Evolutionary conservation across 2,797 vertebrate species (phyloP).

Genomic region (Muscicapa comitata): DNA sequence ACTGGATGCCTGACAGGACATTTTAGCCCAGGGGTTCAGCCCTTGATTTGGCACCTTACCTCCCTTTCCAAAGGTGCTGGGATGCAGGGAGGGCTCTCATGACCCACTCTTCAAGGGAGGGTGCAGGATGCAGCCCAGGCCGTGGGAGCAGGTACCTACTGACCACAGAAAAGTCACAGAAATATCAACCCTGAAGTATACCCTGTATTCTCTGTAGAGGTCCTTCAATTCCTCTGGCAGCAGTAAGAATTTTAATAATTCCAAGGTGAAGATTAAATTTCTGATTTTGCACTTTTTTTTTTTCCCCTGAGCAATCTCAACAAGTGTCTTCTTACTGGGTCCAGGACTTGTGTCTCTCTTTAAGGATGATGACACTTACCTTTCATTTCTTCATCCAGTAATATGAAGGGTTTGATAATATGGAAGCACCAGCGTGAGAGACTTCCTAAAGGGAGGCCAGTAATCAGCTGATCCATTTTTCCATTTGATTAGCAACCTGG

Average conservation of each 20-base stretch:
- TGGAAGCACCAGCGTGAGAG: background rate
- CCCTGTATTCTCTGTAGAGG: background rate
- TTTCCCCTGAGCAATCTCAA: background rate
- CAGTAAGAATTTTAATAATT: background rate
- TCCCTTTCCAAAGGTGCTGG: background rate
- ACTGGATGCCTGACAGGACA: background rate
- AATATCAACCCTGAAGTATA: background rate
- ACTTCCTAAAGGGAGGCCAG: background rate
- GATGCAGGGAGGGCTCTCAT: background rate
- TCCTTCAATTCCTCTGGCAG: background rate
- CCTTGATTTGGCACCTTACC: background rate
- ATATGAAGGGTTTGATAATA: background rate
- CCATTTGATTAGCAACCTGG: background rate
- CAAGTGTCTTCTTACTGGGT: background rate
- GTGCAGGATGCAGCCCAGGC: background rate
- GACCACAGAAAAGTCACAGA: background rate
- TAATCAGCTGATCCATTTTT: background rate
- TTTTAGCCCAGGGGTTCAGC: background rate
- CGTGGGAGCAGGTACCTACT: rapidly evolving
- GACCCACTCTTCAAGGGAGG: background rate
- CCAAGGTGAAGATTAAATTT: background rate
- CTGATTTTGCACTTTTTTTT: background rate
- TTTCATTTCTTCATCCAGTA: background rate
- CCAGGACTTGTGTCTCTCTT: background rate
- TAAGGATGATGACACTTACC: background rate